Evolutionary conservation across 37 sponge, comb jelly and placozoan species (phyloP), one percentile per base, ranked within the genome.

Genomic region (Haliclona indistincta): DNA sequence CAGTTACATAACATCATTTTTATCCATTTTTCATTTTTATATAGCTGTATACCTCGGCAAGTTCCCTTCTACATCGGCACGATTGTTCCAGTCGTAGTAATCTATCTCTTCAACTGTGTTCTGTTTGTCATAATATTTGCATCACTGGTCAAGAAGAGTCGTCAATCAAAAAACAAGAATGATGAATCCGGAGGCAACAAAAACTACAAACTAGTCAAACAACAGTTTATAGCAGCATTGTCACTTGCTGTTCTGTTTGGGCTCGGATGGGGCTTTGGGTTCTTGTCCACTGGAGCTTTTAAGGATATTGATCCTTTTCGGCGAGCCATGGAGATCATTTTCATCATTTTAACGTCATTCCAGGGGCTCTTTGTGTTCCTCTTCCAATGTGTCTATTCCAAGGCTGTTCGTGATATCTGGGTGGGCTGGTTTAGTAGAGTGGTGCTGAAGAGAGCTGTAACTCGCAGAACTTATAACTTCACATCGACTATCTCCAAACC

Each of bases 221-320:
- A 72, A 20, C 30, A 55, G 5, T 23, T 67, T n/a, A 7, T 78
- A 22, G 49, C 67, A 37, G 68, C 64, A 34, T 54, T 68, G 19
- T 38, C 54, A 36, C 58, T 78, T 7, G 47, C 65, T 8, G 32
- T 78, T 15, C 54, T 78, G 36, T 68, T 78, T 45, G 79, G 79
- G n/a, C 79, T 78, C 37, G 79, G 68, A 2, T 78, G 79, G 79
- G 79, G 69, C 8, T 33, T 78, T 78, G 79, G 79, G 15, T 41
- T 78, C 4, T 13, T 52, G 17, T 68, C 68, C 15, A 78, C 68
- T 53, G 53, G 56, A 26, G 11, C 33, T 26, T 7, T 58, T 11
- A n/a, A n/a, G n/a, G 20, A 11, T 10, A 33, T 67, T 5, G 33
- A 64, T 13, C 53, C 28, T 23, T 32, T 78, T n/a, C 34, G 68